Evolutionary conservation across 2,113 vertebrate genomes (phyloP).

Genomic region (Cisticola juncidis): DNA sequence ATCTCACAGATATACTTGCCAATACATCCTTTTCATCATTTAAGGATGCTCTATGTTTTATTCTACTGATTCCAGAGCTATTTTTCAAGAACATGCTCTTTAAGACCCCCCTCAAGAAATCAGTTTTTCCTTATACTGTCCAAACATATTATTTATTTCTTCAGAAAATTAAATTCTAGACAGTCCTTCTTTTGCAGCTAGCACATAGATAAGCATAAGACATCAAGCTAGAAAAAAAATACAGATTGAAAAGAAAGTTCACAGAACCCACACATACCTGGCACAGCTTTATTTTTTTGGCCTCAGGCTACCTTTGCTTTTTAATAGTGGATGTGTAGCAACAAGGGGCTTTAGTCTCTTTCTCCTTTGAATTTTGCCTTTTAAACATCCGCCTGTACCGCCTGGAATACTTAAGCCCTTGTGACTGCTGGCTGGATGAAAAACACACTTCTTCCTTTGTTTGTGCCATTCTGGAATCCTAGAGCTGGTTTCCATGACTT

Average conservation of each 20-base stretch:
- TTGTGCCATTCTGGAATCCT: neutral
- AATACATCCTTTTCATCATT: neutral
- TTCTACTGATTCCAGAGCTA: neutral
- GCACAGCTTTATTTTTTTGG: neutral
- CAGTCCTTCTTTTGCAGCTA: neutral
- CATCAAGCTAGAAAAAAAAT: neutral
- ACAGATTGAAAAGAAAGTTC: neutral
- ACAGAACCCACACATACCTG: neutral
- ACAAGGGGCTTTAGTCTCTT: conserved; percentile 22
- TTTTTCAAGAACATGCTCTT: neutral
- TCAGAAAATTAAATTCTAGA: neutral
- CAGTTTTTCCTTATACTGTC: neutral
- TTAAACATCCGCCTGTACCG: conserved; percentile 20
- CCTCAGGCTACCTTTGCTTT: neutral
- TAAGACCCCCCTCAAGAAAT: neutral
- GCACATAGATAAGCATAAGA: neutral
- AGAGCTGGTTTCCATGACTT: conserved; percentile 53
- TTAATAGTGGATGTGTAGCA: neutral
- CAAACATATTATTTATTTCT: neutral
- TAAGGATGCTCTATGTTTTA: neutral
- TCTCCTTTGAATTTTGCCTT: conserved; percentile 27
- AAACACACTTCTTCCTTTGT: conserved; percentile 40
- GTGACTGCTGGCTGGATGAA: neutral
- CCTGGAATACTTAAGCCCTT: conserved; percentile 43
- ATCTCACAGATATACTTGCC: neutral